Conservation (phyloP, 2,113 vertebrate species). For the Cervus canadensis region DNA sequence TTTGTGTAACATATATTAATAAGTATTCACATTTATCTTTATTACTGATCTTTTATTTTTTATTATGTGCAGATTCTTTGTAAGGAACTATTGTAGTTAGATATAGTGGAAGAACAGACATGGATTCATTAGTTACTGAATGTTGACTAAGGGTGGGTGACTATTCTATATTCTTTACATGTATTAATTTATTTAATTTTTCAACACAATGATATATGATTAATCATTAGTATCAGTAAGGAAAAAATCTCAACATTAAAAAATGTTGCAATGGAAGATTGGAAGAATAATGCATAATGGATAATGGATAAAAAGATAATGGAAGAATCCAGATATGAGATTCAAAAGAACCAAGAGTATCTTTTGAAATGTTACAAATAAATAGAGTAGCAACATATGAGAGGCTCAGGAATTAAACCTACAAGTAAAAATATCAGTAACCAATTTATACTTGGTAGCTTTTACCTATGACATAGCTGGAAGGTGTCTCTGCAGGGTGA, state of each 20-base stretch:
- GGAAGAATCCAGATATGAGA: neutral
- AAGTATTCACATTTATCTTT: neutral
- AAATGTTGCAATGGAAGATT: neutral
- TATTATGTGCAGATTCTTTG: neutral
- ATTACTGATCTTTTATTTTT: neutral
- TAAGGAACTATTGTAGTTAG: neutral
- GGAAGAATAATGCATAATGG: too few species aligned
- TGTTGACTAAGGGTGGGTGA: neutral
- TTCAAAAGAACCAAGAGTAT: neutral
- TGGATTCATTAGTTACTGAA: neutral
- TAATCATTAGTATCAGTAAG: neutral
- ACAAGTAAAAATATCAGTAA: neutral
- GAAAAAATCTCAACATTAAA: neutral
- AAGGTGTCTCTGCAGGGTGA: neutral
- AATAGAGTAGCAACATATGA: neutral
- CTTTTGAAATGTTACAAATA: neutral
- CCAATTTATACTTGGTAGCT: neutral
- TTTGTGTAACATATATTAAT: neutral
- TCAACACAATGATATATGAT: neutral
- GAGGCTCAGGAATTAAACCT: neutral
- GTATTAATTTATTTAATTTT: neutral
- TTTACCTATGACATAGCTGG: neutral
- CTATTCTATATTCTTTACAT: neutral
- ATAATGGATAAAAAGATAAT: neutral
- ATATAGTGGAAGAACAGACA: too few species aligned